A percentile compares a stretch with the other conserved stretches of the same genome.
phyloP scores from a whole-genome alignment of 2,888 invertebrate genomes.

The Cactoblastis cactorum region DNA sequence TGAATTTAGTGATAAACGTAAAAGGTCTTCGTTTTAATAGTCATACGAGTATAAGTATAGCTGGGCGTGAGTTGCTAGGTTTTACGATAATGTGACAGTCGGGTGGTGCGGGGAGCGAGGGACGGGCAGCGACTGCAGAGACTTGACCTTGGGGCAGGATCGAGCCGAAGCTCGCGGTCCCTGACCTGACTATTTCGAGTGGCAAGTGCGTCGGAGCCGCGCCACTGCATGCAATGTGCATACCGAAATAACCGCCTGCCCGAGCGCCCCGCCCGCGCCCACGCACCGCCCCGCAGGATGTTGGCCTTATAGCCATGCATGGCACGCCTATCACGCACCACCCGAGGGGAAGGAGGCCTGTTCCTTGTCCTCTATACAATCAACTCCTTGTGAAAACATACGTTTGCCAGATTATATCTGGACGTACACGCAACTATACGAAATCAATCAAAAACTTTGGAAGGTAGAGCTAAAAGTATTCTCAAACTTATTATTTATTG shows the following conservation, averaged over 20 bases:
- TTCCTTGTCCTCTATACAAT: conserved; percentile 47
- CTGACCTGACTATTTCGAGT: conserved; percentile 79
- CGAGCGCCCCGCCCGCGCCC: conserved; percentile 49
- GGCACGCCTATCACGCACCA: conserved; percentile 54
- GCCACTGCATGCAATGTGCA: conserved; percentile 76
- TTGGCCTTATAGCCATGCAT: conserved; percentile 54
- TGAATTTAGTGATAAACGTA: conserved; percentile 1
- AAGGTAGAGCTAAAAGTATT: neutral
- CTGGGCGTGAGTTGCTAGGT: conserved; percentile 45
- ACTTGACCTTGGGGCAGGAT: conserved; percentile 79
- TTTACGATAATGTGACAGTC: conserved; percentile 39
- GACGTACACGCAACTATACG: neutral
- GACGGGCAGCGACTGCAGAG: conserved; percentile 45
- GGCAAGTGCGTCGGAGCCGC: conserved; percentile 68
- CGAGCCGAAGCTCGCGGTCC: conserved; percentile 72
- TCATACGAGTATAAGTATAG: neutral
- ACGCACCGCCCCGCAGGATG: conserved; percentile 49
- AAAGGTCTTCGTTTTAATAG: conserved; percentile 5
- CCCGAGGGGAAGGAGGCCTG: conserved; percentile 47
- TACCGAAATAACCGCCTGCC: conserved; percentile 75
- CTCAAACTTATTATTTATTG: neutral
- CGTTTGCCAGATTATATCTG: conserved; percentile 10
- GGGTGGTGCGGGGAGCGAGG: conserved; percentile 28
- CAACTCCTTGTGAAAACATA: conserved; percentile 38
- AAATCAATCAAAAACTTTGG: neutral